Percentiles rank a stretch among this genome's conserved stretches.
phyloP scores from a whole-genome alignment of 2,113 vertebrate species.

The Oreochromis niloticus region DNA sequence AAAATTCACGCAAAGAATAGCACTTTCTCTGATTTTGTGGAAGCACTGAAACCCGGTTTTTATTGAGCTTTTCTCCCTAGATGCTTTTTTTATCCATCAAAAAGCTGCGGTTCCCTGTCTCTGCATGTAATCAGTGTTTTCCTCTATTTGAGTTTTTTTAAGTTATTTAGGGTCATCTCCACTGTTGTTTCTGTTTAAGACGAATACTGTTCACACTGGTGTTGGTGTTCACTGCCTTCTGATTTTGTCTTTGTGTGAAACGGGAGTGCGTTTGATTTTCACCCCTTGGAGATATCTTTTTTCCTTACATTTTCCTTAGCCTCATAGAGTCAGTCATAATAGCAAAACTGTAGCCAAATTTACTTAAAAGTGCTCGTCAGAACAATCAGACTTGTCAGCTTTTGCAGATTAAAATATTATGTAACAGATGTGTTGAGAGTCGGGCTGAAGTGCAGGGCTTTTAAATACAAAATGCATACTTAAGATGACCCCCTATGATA shows the following conservation, averaged over 20 bases:
- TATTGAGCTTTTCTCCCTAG: neutral
- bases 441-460: neutral
- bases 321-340: neutral
- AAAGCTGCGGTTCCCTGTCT: neutral
- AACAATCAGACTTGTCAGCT: neutral
- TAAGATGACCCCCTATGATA: slow-evolving; percentile 15
- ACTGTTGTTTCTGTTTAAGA: neutral
- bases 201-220: neutral
- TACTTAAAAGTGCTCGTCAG: neutral
- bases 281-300: neutral
- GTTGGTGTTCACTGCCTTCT: neutral
- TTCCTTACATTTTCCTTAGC: neutral
- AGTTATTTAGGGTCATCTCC: neutral
- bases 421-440: neutral
- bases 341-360: neutral
- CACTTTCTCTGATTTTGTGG: neutral
- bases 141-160: neutral
- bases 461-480: slow-evolving; percentile 31
- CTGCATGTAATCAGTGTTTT: neutral
- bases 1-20: neutral
- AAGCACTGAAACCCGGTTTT: neutral
- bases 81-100: neutral
- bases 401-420: neutral
- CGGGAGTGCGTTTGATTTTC: neutral
- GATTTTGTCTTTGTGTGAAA: neutral